These are phyloP conservation scores for Drosophila seguyi DNA, from an alignment of 1,140 invertebrate species.

Conservation along the genomic window DNA sequence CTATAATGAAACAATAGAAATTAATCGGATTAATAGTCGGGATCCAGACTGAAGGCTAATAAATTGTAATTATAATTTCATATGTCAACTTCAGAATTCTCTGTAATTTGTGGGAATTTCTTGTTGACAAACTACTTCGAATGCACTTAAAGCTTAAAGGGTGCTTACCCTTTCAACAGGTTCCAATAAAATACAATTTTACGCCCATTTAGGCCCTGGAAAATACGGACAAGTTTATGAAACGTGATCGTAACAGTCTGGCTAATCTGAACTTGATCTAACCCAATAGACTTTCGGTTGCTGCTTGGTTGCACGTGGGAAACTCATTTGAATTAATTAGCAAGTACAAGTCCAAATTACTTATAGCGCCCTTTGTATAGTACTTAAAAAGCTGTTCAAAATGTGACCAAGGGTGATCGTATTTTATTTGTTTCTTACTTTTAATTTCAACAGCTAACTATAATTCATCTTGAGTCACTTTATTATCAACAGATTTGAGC, in stretches of 20 bases:
- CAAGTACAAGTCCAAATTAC: not conserved
- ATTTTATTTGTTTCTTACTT: not conserved
- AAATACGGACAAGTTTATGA: slow-evolving; percentile 3
- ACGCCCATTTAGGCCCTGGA: slow-evolving; percentile 13
- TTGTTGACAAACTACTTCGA: not conserved
- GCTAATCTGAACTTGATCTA: slow-evolving; percentile 39
- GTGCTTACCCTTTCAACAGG: slow-evolving; percentile 19
- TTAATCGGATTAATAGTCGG: not conserved
- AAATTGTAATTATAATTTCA: not conserved
- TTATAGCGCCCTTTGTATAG: not conserved
- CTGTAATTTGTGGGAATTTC: slow-evolving; percentile 5
- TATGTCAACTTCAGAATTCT: not conserved
- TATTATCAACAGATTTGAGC: not conserved
- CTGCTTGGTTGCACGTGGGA: slow-evolving; percentile 1
- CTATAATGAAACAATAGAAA: not conserved
- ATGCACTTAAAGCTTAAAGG: slow-evolving; percentile 1
- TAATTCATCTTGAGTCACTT: not conserved
- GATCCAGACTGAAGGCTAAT: not conserved
- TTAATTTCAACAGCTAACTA: not conserved
- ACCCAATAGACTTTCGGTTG: slow-evolving; percentile 24
- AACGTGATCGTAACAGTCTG: slow-evolving; percentile 19
- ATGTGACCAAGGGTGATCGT: not conserved
- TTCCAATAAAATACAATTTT: not conserved
- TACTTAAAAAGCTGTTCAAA: not conserved
- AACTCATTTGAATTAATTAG: slow-evolving; percentile 37